Evolutionary conservation across 1,140 invertebrate species (phyloP), one percentile per base, ranked within the genome.

Genomic region (Procambarus virginalis): DNA sequence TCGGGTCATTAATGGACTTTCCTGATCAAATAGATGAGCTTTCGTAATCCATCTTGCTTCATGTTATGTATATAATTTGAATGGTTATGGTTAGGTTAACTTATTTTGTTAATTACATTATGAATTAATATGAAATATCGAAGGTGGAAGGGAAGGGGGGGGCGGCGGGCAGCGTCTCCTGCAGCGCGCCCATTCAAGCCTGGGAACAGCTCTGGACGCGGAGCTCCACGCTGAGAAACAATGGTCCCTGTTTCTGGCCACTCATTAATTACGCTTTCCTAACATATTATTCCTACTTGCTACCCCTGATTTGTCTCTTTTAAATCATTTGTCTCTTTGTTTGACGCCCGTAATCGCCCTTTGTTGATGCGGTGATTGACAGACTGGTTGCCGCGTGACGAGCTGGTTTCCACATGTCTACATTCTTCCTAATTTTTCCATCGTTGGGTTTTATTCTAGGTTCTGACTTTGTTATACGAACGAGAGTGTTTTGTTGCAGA

Each of bases 271-370:
- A 89, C 86, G 86, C 86, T 89, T 89, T 89, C 86, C 86, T 89
- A 82, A 82, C 86, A 89, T 89, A 89, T 89, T 89, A 89, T 89
- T 83, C 86, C 64, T 89, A 89, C 86, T 89, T 89, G 86, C 86
- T 89, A 89, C 79, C 86, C 86, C 86, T 70, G 86, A 89, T 89
- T 89, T 89, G 86, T 89, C 86, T 89, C 86, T 89, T 89, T 89
- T 89, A 89, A 89, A 89, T 89, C 80, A 89, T 89, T 89, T 89
- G 86, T 83, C 86, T 89, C 86, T 89, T 89, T 89, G 86, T 89
- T 82, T 89, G 86, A 82, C 86, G 79, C 80, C 78, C 86, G 86
- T 89, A 89, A 89, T 83, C 86, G 80, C 49, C 34, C 86, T 76
- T 89, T 89, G 86, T 89, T 60, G 80, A 89, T 48, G 80, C 14